Evolutionary conservation across 2,888 invertebrate genomes (phyloP), one percentile per base, ranked within the genome.

Genomic region (Volucella inanis): DNA sequence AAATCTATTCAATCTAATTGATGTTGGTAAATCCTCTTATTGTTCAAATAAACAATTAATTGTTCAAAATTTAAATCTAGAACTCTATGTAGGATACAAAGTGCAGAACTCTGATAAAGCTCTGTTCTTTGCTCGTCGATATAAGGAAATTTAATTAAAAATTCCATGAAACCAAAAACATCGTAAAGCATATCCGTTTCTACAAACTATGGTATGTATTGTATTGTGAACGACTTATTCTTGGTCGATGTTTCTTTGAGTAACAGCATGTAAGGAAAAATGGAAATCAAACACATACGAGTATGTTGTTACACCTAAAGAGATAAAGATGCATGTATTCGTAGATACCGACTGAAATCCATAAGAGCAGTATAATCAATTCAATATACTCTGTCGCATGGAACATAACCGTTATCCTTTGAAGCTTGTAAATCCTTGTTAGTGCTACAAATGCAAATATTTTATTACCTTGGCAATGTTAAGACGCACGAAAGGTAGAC

Each of bases 361-460:
- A 12, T 15, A 11, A 14, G 4, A n/a, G 49, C 2, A 49, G 55
- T n/a, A n/a, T 38, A 59, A 9, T 8, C 38, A 31, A 31, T 31
- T 39, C 52, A 8, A 18, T 45, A 39, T 15, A 31, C 62, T 62
- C 70, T 68, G 54, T 45, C 41, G 64, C 71, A 78, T 70, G 43
- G 45, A 55, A 70, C 15, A 64, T 62, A 43, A 65, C 38, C 22
- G 57, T 68, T 54, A 67, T 67, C 72, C 52, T 15, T 31, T n/a
- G 18, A 54, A 59, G 65, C 71, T 65, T 39, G 52, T 43, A 59
- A 54, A 45, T 80, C 43, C 57, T 45, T 61, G 50, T 45, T 54
- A 50, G 68, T 57, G 57, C 64, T 45, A 11, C 72, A 79, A 81
- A 67, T 75, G 62, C 68, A 81, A 64, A 62, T 70, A 81, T 64